Base-by-base conservation (phyloP, 1,140 invertebrate species). In the Caenorhabditis tropicalis region DNA sequence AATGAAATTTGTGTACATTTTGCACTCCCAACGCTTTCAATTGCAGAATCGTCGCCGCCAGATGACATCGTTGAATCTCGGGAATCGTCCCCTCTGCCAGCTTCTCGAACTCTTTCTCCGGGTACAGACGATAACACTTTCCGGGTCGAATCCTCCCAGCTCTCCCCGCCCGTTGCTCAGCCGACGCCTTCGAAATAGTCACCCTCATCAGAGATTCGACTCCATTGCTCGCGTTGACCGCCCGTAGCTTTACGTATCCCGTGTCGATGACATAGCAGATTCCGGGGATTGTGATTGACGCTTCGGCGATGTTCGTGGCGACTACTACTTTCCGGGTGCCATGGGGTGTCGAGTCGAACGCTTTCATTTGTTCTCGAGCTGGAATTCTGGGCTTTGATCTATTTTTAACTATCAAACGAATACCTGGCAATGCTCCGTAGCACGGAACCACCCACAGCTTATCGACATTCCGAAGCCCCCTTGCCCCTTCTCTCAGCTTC, bases 231-330 rank as follows among this genome's bases (percentile, higher is more conserved):
- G 94, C 93, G 90, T 98, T 96, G 90, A 95, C 97, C 93, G 95
- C 96, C 39, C 95, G 94, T 74, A 97, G 91, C 93, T 99, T 99
- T n/a, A 97, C 95, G 92, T 97, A 99, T 1, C 98, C 98, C 92
- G 95, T 95, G 91, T 99, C 98, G 79, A 99, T 94, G 60, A 98
- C 96, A 91, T 96, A 97, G 85, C 95, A 94, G 87, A 99, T 95
- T 49, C 96, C 96, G 74, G 94, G 94, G 85, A 96, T 95, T 9
- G 95, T 96, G 29, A 99, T 94, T 6, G 96, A 98, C 0, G 97
- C 96, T 92, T 99, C 98, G 0, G 97, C 97, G 82, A 99, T 96
- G 91, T 99, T 99, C 4, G 98, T 99, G 0, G 97, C 95, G 21
- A 99, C 93, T 0, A 99, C 94, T 36, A 99, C 94, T 93, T 99